phyloP scores from a whole-genome alignment of 2,888 invertebrate genomes.

The Drosophila anomalata region DNA sequence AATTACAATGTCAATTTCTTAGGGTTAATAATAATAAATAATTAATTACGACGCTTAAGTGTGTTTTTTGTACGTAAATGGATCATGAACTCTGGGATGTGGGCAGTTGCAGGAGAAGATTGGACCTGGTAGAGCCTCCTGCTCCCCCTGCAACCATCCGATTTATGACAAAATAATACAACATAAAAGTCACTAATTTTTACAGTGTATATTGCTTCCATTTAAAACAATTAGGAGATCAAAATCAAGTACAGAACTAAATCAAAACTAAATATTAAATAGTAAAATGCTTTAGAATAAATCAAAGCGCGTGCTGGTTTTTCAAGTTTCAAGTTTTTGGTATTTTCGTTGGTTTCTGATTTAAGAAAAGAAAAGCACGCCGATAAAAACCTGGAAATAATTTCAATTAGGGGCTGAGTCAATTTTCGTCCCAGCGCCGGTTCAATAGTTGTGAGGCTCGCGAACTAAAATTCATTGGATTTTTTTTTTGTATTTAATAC shows the following conservation, averaged over 20 bases:
- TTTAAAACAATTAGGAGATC: constrained; percentile 31
- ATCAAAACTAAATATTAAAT: constrained; percentile 24
- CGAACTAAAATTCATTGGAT: constrained; percentile 87
- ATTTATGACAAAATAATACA: constrained; percentile 4
- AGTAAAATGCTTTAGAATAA: constrained; percentile 47
- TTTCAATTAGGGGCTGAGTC: constrained; percentile 94
- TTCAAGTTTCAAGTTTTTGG: constrained; percentile 14
- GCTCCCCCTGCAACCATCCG: neutral
- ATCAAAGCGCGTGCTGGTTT: constrained; percentile 66
- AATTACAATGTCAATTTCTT: constrained; percentile 33
- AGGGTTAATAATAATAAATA: constrained; percentile 23
- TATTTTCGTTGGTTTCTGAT: constrained; percentile 33
- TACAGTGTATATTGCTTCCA: constrained; percentile 23
- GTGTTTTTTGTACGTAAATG: constrained; percentile 11
- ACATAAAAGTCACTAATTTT: constrained; percentile 21
- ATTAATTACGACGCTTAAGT: constrained; percentile 37
- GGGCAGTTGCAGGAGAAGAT: neutral
- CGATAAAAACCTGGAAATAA: constrained; percentile 93
- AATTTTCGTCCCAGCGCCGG: constrained; percentile 94
- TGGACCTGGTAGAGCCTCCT: too few species aligned
- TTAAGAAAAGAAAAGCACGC: constrained; percentile 64
- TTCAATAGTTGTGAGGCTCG: constrained; percentile 93
- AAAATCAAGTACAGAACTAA: constrained; percentile 22
- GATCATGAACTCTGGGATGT: neutral
- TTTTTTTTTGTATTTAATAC: constrained; percentile 37